Base-by-base conservation (phyloP, 2,113 vertebrate genomes). In the Nycticryphes semicollaris region DNA sequence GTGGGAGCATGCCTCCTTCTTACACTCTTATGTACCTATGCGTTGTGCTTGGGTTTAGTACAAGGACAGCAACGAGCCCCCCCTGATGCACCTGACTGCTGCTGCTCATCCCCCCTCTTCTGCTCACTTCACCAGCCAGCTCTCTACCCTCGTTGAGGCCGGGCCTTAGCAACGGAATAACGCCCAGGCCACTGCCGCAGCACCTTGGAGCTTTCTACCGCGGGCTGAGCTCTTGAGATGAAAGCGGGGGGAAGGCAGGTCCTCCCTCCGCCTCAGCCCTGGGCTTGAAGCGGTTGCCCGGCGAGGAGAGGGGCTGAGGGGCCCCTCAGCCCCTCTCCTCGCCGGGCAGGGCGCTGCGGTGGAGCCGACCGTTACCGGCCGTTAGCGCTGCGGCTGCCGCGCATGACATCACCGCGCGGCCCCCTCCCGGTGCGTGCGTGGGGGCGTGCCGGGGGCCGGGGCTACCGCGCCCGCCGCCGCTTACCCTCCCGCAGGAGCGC, bases 361-460 rank as follows among this genome's bases (percentile, higher is more conserved):
- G 24, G 7, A 50, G 9, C 7, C 7, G 22, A n/a, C 80, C 39
- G 81, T 51, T 22, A 27, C 17, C 31, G 11, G 35, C 80, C 22
- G 47, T 5, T 33, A 6, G 43, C 27, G 78, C 74, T 48, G 35
- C 63, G 80, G 56, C 64, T 21, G 80, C 57, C 82, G 67, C 66
- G 84, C 97, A 98, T 99, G 39, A 39, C 39, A 39, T 39, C 39
- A 39, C 39, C 39, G 39, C 50, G 94, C 83, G 19, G 45, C 45
- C 24, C 51, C 39, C 41, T 47, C 72, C 59, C 53, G 31, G 59
- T 31, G 27, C 67, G 45, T 70, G 67, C 79, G 80, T 47, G 69
- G 89, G 67, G 89, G 82, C 84, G 84, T 54, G 78, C 78, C 68
- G 30, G 54, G 79, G 80, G 74, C 48, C 22, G 87, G 25, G 70